Evolutionary conservation across 1,140 invertebrate species (phyloP).

Genomic region (Bombus huntii): DNA sequence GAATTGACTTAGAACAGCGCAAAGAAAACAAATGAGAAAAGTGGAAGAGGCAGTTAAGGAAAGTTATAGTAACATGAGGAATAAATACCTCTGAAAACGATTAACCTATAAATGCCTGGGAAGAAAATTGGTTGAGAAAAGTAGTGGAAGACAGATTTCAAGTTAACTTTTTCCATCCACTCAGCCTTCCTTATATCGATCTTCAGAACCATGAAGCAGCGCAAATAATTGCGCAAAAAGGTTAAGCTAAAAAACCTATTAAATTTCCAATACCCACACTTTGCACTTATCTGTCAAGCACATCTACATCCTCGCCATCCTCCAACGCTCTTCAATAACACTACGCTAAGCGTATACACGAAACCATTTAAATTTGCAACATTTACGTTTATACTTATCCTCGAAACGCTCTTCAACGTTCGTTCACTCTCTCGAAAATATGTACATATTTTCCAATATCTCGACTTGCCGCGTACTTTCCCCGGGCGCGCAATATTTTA

Average conservation of each 20-base stretch:
- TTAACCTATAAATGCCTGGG: too few relatives aligned
- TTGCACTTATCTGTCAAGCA: neutral
- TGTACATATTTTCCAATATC: slow-evolving; percentile 6
- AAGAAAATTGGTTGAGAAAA: neutral
- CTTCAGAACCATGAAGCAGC: too few relatives aligned
- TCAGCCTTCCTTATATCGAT: neutral
- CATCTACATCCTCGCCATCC: neutral
- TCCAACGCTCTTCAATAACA: neutral
- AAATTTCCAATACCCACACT: neutral
- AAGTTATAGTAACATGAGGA: too few relatives aligned
- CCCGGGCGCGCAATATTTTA: slow-evolving; percentile 5
- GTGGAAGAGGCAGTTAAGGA: too few relatives aligned
- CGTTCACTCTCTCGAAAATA: neutral
- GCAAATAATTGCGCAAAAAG: neutral
- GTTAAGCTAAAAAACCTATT: neutral
- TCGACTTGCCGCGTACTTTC: neutral
- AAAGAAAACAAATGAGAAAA: too few relatives aligned
- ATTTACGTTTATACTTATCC: neutral
- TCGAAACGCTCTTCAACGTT: neutral
- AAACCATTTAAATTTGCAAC: neutral
- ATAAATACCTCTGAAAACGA: too few relatives aligned
- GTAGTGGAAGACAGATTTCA: neutral
- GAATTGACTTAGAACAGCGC: too few relatives aligned
- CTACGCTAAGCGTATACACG: neutral
- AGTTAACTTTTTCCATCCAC: neutral